These are phyloP conservation scores for Leucophenga varia DNA, from an alignment of 1,140 invertebrate species.

Conservation along the genomic window DNA sequence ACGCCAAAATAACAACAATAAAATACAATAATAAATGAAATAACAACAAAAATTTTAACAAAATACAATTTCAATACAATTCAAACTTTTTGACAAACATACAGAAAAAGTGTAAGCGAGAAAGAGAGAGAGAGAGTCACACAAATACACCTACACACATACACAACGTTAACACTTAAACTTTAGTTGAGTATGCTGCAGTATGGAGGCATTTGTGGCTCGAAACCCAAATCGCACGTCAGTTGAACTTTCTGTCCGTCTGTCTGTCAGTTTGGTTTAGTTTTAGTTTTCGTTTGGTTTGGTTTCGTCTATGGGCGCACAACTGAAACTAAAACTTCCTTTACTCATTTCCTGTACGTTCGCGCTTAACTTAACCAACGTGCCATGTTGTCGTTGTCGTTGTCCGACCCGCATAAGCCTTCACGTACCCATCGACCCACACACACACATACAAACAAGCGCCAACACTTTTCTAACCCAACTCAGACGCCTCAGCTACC, in stretches of 20 bases:
- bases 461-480: not conserved
- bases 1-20: slow-evolving; percentile 30
- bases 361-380: slow-evolving; percentile 7
- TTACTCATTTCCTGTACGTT: slow-evolving; percentile 48
- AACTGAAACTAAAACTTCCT: slow-evolving; percentile 54
- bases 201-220: too few relatives aligned
- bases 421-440: too few relatives aligned
- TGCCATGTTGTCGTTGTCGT: too few relatives aligned
- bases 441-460: too few relatives aligned
- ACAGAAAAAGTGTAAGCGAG: slow-evolving; percentile 18
- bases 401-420: too few relatives aligned
- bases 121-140: slow-evolving; percentile 14
- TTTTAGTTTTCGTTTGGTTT: too few relatives aligned
- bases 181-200: too few relatives aligned
- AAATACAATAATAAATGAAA: slow-evolving; percentile 50
- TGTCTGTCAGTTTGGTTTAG: too few relatives aligned
- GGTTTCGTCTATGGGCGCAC: too few relatives aligned
- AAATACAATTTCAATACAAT: slow-evolving; percentile 56
- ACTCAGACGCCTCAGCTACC: not conserved
- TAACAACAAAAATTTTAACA: slow-evolving; percentile 52
- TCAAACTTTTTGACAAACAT: slow-evolving; percentile 49
- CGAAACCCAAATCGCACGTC: not conserved
- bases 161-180: too few relatives aligned
- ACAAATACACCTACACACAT: slow-evolving; percentile 7
- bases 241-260: too few relatives aligned